Evolutionary conservation across 2,113 vertebrate species (phyloP).

Genomic region (Haplochromis burtoni): DNA sequence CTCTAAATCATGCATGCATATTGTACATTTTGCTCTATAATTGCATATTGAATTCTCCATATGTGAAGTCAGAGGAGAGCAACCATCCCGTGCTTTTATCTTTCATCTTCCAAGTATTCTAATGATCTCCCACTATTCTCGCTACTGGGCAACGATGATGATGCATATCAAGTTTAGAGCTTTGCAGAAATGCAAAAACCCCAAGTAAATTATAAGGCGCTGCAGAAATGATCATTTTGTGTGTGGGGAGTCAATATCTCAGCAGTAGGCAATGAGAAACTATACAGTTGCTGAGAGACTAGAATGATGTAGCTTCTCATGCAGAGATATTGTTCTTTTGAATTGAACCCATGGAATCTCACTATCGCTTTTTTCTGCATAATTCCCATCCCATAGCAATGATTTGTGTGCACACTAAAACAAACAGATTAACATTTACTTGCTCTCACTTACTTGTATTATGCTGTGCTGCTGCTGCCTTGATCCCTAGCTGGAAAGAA

Average conservation of each 20-base stretch:
- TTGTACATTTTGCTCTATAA: slow-evolving; percentile 21
- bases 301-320: slow-evolving; percentile 1
- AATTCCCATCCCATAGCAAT: background rate
- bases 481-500: slow-evolving; percentile 1
- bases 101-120: slow-evolving; percentile 39
- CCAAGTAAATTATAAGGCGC: slow-evolving; percentile 20
- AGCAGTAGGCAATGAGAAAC: slow-evolving; percentile 19
- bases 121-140: slow-evolving; percentile 25
- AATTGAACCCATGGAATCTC: background rate
- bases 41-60: background rate
- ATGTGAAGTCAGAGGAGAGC: background rate
- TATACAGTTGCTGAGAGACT: background rate
- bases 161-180: slow-evolving; percentile 34
- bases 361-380: background rate
- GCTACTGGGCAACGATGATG: slow-evolving; percentile 12
- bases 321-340: slow-evolving; percentile 11
- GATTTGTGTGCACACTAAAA: background rate
- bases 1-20: slow-evolving; percentile 18
- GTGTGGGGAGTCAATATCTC: slow-evolving; percentile 36
- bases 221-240: slow-evolving; percentile 27
- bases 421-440: background rate
- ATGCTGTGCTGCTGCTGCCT: background rate
- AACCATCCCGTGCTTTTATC: slow-evolving; percentile 27
- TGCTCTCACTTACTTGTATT: background rate
- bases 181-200: slow-evolving; percentile 7